Evolutionary conservation across 2,888 invertebrate genomes (phyloP), one percentile per base, ranked within the genome.

Genomic region (Rugalucina vietnamica): DNA sequence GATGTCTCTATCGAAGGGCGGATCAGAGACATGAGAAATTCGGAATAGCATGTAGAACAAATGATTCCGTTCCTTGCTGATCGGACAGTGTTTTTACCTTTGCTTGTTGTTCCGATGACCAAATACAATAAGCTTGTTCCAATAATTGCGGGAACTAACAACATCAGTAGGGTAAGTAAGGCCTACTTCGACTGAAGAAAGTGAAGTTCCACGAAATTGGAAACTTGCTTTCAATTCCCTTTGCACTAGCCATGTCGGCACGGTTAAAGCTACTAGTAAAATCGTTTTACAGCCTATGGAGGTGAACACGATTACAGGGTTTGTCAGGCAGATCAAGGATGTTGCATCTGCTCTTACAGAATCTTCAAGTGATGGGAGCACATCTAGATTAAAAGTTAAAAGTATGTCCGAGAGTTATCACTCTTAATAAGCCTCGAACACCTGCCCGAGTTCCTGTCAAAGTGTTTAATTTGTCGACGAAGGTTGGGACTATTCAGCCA

Each of bases 321-420:
- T 81, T 24, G 75, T 71, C 3, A 36, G 76, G 2, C 75, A 81
- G 50, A 18, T 34, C 27, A 37, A n/a, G 36, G 50, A 43, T 36
- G 37, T 43, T 27, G 76, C 75, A 34, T 24, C 76, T 29, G 70
- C 70, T 34, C 54, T 81, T 3, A 81, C 70, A 5, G 81, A 81
- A 37, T 21, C 21, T 21, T 50, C 49, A 39, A 27, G 69, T 21
- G 27, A 49, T 14, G n/a, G n/a, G 50, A 14, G n/a, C 50, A 49
- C 50, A n/a, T 49, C 50, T n/a, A 49, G n/a, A n/a, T n/a, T n/a
- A n/a, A n/a, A n/a, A n/a, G n/a, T n/a, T n/a, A n/a, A n/a, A 14
- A 32, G 37, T 74, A 8, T 74, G 79, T 37, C 74, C 74, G 21
- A 73, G 79, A 49, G 74, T 79, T 21, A 74, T 79, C 0, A 39